Conservation (phyloP, 64 coral and sea anemone genomes). For the Hydrozoanthus tunicans region DNA sequence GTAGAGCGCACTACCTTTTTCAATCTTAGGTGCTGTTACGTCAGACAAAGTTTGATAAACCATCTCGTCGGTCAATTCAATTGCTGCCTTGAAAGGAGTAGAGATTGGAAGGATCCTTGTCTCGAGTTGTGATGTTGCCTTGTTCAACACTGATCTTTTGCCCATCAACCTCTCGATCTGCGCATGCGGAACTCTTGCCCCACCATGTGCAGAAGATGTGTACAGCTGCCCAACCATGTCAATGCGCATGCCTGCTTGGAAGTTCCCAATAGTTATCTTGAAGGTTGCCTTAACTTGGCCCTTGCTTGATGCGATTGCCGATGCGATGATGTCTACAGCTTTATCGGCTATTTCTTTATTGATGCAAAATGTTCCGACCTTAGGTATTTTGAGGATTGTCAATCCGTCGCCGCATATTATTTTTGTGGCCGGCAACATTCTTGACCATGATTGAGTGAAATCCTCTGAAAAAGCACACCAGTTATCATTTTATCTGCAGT, state of each 20-base stretch:
- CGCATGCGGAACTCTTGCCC: slow-evolving; percentile 8
- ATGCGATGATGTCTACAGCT: not conserved
- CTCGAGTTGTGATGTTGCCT: not conserved
- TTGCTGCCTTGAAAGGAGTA: not conserved
- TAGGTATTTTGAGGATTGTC: too few species aligned
- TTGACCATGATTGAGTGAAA: too few species aligned
- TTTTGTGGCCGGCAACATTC: too few species aligned
- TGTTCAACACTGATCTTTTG: not conserved
- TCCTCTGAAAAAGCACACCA: too few species aligned
- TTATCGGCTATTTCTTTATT: not conserved
- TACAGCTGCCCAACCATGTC: not conserved
- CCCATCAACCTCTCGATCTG: not conserved
- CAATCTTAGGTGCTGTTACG: not conserved
- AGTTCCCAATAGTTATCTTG: not conserved
- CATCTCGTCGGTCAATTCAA: slow-evolving; percentile 8
- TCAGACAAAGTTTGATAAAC: not conserved
- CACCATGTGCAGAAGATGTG: not conserved
- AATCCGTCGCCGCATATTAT: too few species aligned
- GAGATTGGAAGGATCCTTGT: not conserved
- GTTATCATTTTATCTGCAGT: too few species aligned
- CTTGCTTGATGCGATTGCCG: not conserved
- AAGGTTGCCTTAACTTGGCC: not conserved
- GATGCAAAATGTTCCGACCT: not conserved
- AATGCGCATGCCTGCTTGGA: not conserved
- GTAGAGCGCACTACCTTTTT: not conserved